Conservation (phyloP, 1,140 invertebrate genomes). For the Tenebrio molitor region DNA sequence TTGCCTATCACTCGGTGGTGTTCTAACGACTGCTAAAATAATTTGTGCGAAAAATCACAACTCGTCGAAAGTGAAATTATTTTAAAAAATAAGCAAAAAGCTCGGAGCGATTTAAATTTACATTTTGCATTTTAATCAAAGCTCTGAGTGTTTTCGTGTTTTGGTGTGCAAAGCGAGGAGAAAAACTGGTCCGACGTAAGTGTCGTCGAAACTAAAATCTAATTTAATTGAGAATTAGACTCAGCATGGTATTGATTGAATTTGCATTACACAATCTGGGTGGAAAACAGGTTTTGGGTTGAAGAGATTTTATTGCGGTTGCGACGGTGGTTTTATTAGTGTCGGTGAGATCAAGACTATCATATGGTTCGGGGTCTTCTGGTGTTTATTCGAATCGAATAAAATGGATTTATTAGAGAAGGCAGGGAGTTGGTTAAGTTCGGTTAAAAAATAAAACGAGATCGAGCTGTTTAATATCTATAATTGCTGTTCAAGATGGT, state of each 20-base stretch:
- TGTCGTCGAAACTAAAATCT: background rate
- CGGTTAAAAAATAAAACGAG: conserved; percentile 1
- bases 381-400: background rate
- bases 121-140: background rate
- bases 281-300: conserved; percentile 13
- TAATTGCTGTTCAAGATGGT: conserved; percentile 34
- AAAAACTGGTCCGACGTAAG: background rate
- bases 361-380: background rate
- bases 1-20: too few relatives aligned
- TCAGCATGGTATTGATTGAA: conserved; percentile 30
- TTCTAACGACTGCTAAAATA: too few relatives aligned
- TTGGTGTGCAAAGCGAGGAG: background rate
- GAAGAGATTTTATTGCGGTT: conserved; percentile 23
- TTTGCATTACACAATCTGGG: conserved; percentile 19
- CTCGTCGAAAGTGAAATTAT: background rate
- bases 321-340: conserved; percentile 18
- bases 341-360: conserved; percentile 6
- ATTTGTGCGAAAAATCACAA: too few relatives aligned
- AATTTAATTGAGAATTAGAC: conserved; percentile 7
- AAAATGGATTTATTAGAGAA: background rate
- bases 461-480: conserved; percentile 32
- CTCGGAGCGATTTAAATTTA: background rate
- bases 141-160: background rate
- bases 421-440: background rate
- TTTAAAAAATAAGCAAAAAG: too few relatives aligned